Evolutionary conservation across 2,113 vertebrate species (phyloP), one percentile per base, ranked within the genome.

Genomic region (Eubucco bourcierii): DNA sequence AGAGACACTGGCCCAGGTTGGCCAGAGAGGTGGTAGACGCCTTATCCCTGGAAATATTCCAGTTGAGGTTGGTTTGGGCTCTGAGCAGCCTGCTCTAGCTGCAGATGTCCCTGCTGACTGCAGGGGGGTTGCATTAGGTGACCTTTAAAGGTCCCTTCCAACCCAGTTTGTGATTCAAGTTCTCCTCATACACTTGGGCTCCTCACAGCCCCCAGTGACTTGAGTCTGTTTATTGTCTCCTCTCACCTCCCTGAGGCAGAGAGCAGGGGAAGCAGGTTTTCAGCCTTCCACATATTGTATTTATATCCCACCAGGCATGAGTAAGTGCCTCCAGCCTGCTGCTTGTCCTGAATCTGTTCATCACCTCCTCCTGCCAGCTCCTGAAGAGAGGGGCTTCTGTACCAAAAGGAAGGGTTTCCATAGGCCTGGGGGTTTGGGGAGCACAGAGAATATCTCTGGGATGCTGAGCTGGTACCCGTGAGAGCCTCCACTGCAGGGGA

Each of bases 261-360:
- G 60, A 4, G 2, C 21, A 44, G 53, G 70, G 34, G 59, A 50
- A 68, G 77, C 58, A 61, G 2, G 1, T 25, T 71, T 25, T 71
- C 88, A 91, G 61, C 80, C 56, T 86, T 52, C 86, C 73, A 60
- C 60, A 90, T 86, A 86, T 56, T 92, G 91, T 77, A 88, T 94
- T 94, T 83, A 71, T 90, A 71, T 60, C 93, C 65, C 9, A 27
- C 64, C 87, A 67, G 86, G 87, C 3, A 0, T 80, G 83, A 87
- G 80, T 75, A 67, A 79, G 63, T 82, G 94, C 85, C 84, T 94
- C 84, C 90, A 94, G 80, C 82, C 76, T 53, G 50, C 93, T 93
- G 90, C 80, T 67, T 74, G 68, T 74, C 73, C 17, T 64, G 59
- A 86, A 80, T 63, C 90, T 63, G 47, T 25, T 83, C 77, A 28